Percentiles rank a stretch among this genome's conserved stretches.
These are phyloP conservation scores for Brachionus plicatilis DNA, from an alignment of 1,140 invertebrate genomes.

Conservation along the genomic window DNA sequence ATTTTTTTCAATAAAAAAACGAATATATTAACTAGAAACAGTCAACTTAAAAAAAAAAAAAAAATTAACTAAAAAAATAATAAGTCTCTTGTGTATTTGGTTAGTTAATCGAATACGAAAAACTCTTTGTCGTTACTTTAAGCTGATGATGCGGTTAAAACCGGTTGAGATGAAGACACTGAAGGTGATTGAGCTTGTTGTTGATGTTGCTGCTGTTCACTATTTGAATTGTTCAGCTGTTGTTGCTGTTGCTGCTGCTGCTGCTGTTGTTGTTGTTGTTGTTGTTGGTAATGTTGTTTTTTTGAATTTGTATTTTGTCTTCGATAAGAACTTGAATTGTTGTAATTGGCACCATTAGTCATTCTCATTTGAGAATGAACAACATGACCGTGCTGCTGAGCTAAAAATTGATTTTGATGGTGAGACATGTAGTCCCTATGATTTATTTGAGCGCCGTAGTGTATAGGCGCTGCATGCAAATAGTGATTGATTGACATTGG, in stretches of 20 bases:
- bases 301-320: not conserved
- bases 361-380: constrained; percentile 1
- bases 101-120: not conserved
- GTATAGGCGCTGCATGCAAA: not conserved
- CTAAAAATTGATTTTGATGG: not conserved
- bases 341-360: not conserved
- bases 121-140: not conserved
- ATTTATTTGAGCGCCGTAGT: not conserved
- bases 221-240: constrained; percentile 10
- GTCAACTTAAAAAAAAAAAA: not conserved
- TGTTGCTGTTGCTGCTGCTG: not conserved
- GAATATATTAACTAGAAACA: not conserved
- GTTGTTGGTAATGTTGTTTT: not conserved
- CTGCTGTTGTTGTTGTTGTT: not conserved
- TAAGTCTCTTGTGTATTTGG: not conserved
- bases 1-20: not conserved
- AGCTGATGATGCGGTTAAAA: constrained; percentile 4
- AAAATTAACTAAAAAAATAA: not conserved
- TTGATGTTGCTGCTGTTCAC: not conserved
- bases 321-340: not conserved
- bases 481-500: constrained; percentile 11
- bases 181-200: constrained; percentile 9
- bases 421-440: not conserved
- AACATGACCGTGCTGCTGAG: not conserved
- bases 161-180: constrained; percentile 17